These are phyloP conservation scores for Myodes glareolus DNA, from an alignment of 2,113 vertebrate species.

Conservation along the genomic window DNA sequence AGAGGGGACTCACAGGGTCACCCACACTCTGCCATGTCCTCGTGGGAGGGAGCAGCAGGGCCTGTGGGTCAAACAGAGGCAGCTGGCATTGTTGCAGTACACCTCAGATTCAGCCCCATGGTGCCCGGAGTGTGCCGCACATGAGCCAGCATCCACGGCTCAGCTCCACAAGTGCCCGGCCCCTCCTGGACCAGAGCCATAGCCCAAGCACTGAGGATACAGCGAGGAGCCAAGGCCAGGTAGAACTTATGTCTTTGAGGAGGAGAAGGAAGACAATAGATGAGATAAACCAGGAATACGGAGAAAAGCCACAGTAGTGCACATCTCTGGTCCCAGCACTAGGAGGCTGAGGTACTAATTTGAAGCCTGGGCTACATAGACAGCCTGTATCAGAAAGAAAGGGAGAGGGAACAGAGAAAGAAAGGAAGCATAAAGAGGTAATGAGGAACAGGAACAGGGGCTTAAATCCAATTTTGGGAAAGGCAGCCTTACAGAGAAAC, in stretches of 20 bases:
- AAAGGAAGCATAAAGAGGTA: background rate
- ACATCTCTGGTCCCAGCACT: background rate
- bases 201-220: background rate
- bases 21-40: background rate
- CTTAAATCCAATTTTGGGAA: background rate
- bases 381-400: background rate
- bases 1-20: background rate
- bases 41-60: background rate
- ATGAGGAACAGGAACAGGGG: rapidly evolving
- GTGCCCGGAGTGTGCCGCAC: too few relatives aligned
- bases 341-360: background rate
- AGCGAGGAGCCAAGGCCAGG: background rate
- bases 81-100: background rate
- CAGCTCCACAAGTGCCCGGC: background rate
- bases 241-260: background rate
- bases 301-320: background rate
- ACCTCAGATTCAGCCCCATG: background rate
- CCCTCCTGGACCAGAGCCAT: background rate
- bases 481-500: background rate
- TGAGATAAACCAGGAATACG: background rate
- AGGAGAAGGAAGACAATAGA: background rate
- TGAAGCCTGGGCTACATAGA: background rate
- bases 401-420: background rate
- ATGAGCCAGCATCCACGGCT: too few relatives aligned
- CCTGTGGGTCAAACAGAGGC: background rate